A percentile compares a stretch with the other conserved stretches of the same genome.
phyloP scores from a whole-genome alignment of 2,888 invertebrate species.

The Erynnis tages region DNA sequence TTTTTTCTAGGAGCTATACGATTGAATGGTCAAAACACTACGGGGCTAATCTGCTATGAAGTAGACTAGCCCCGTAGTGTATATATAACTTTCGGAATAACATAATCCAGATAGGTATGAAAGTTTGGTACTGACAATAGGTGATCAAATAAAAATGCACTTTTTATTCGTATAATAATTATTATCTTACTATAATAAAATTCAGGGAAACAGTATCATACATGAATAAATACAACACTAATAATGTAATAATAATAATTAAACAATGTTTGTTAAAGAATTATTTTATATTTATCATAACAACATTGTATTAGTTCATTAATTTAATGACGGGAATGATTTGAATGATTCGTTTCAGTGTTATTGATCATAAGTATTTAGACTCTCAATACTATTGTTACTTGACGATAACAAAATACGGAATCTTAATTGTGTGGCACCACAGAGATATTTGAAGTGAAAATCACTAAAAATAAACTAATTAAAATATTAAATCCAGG shows the following conservation, averaged over 20 bases:
- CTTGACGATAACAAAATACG: conserved; percentile 44
- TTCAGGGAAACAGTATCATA: conserved; percentile 80
- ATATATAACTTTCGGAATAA: too few relatives aligned
- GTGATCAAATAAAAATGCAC: conserved; percentile 44
- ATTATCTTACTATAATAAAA: conserved; percentile 79
- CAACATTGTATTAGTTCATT: conserved; percentile 52
- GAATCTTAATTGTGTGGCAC: conserved; percentile 33
- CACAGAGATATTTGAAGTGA: conserved; percentile 1
- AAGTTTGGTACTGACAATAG: too few relatives aligned
- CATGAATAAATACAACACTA: conserved; percentile 81
- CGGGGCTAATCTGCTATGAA: too few relatives aligned
- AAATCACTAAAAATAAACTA: conserved; percentile 38
- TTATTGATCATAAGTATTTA: conserved; percentile 45
- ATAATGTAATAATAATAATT: conserved; percentile 68
- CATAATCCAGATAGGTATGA: too few relatives aligned
- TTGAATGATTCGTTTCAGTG: conserved; percentile 61
- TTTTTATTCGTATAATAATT: conserved; percentile 69
- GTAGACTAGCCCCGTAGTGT: too few relatives aligned
- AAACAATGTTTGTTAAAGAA: conserved; percentile 48
- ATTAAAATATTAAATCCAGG: conserved; percentile 40
- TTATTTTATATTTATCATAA: conserved; percentile 53
- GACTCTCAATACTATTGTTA: conserved; percentile 47
- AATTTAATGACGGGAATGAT: conserved; percentile 72
- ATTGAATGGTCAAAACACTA: too few relatives aligned
- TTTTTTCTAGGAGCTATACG: too few relatives aligned